A percentile compares a stretch with the other conserved stretches of the same genome.
These are phyloP conservation scores for Odocoileus hemionus DNA, from an alignment of 2,113 vertebrate genomes.

Conservation along the genomic window DNA sequence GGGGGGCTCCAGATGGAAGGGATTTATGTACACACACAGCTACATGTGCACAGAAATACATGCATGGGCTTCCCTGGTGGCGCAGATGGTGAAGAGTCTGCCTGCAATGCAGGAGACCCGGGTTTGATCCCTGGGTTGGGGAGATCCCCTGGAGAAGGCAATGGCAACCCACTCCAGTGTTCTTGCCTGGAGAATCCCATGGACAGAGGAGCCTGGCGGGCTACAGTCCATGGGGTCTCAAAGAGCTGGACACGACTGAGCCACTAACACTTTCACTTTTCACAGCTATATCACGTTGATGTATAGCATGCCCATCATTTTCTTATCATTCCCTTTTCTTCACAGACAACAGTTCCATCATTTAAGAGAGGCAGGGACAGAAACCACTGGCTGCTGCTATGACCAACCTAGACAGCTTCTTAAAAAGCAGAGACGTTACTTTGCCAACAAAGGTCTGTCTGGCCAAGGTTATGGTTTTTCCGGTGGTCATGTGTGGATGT, in stretches of 20 bases:
- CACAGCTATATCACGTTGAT: neutral
- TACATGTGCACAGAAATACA: neutral
- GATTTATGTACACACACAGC: neutral
- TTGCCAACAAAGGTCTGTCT: neutral
- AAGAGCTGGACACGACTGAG: neutral
- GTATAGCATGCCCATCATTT: neutral
- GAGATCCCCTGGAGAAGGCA: neutral
- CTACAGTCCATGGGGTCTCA: neutral
- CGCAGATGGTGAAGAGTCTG: neutral
- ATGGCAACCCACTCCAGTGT: neutral
- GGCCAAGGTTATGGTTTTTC: neutral
- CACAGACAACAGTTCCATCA: no score
- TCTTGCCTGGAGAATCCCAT: neutral
- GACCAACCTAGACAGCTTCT: neutral
- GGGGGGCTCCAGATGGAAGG: neutral
- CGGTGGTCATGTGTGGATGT: neutral
- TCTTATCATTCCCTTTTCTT: neutral
- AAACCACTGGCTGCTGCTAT: neutral
- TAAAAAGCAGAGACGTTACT: neutral
- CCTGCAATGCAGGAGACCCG: neutral
- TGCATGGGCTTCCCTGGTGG: neutral
- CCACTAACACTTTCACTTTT: neutral
- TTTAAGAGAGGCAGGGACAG: neutral
- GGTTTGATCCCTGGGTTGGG: neutral
- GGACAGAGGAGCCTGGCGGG: neutral